A percentile compares a stretch with the other conserved stretches of the same genome.
These are phyloP conservation scores for Aromia moschata DNA, from an alignment of 2,888 invertebrate species.

Conservation along the genomic window DNA sequence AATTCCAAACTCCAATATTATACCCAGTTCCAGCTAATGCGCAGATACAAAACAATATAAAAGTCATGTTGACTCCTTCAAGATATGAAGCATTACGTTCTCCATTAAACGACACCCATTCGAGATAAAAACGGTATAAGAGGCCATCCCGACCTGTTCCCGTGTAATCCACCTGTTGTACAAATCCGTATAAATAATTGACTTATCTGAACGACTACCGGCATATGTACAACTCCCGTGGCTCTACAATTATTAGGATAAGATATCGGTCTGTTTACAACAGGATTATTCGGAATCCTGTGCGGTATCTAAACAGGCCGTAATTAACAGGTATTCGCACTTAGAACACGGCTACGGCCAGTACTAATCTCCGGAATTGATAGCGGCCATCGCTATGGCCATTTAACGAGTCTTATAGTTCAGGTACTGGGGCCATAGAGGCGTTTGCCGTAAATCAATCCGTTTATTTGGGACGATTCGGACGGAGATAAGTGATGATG, in stretches of 20 bases:
- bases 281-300: conserved; percentile 45
- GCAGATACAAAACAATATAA: no score
- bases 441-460: no score
- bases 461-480: no score
- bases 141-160: conserved; percentile 8
- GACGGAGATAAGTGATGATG: no score
- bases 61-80: no score
- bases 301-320: conserved; percentile 47
- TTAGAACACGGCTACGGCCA: conserved; percentile 44
- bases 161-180: conserved; percentile 32
- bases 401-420: conserved; percentile 16
- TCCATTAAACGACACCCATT: conserved; percentile 6
- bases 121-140: conserved; percentile 21
- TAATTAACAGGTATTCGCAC: conserved; percentile 55
- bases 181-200: conserved; percentile 47
- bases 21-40: no score
- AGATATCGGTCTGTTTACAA: conserved; percentile 52
- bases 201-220: conserved; percentile 51
- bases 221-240: conserved; percentile 45
- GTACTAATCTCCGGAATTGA: conserved; percentile 47
- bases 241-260: conserved; percentile 51
- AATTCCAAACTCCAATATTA: no score
- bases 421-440: neutral
- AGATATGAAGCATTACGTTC: no score
- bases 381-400: conserved; percentile 34